Evolutionary conservation across 2,888 invertebrate genomes (phyloP).

Genomic region (Caenorhabditis sp.): DNA sequence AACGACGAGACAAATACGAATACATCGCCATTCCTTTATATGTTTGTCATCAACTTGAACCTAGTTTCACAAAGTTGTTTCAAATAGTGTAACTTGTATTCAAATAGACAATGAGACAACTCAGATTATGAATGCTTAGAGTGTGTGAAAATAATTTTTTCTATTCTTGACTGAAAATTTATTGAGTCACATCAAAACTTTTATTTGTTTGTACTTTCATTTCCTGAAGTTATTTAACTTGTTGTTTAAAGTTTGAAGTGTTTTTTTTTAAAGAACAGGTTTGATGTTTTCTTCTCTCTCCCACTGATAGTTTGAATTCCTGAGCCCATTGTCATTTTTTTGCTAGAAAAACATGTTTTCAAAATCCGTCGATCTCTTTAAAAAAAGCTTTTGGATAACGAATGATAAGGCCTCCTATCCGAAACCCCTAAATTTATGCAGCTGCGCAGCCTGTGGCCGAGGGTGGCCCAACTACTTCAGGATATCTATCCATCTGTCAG

Average conservation of each 20-base stretch:
- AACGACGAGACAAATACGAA: constrained; percentile 9
- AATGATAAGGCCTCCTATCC: constrained; percentile 30
- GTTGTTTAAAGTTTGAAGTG: background rate
- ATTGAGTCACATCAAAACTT: too few species aligned
- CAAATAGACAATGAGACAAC: too few species aligned
- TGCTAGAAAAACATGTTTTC: constrained; percentile 16
- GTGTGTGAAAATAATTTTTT: too few species aligned
- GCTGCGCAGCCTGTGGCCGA: constrained; percentile 14
- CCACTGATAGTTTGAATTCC: background rate
- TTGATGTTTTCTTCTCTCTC: too few species aligned
- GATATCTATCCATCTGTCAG: constrained; percentile 52
- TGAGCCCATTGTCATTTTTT: background rate
- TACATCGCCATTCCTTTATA: background rate
- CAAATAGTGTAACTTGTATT: too few species aligned
- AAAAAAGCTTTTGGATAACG: background rate
- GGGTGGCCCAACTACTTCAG: constrained; percentile 16
- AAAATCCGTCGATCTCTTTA: background rate
- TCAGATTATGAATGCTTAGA: too few species aligned
- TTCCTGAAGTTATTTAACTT: too few species aligned
- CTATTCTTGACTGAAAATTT: too few species aligned
- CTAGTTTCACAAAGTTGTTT: background rate
- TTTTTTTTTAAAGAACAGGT: too few species aligned
- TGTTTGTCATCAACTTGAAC: constrained; percentile 21
- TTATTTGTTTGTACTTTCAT: background rate
- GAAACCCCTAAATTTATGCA: constrained; percentile 48